Evolutionary conservation across 1,140 invertebrate species (phyloP), one percentile per base, ranked within the genome.

Genomic region (Delia radicum): DNA sequence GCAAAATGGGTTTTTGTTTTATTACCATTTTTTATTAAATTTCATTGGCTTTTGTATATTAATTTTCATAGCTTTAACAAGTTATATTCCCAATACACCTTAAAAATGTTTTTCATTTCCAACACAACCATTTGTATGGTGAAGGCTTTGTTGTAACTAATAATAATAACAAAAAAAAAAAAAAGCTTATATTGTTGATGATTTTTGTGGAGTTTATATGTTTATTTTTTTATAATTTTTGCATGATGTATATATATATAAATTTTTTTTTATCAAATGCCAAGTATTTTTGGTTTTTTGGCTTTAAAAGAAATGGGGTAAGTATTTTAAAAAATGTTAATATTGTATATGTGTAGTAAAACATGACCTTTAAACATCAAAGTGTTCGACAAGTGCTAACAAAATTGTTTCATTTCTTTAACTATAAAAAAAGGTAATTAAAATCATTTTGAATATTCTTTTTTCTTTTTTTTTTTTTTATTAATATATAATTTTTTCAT

Each of bases 171-270:
- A 24, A 42, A 2, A 55, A 55, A 55, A 24, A 42, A 2, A 55
- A 55, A 55, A 21, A 21, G 48, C 48, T 55, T 55, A 55, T 21
- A 42, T 8, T 55, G 48, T 55, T 55, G 48, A 55, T 55, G 48
- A 55, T 55, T 55, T 55, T 55, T 55, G 48, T 55, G 48, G 48
- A 55, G 48, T 55, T 55, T 55, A 55, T 55, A 55, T 55, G 48
- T 55, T 55, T 55, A 55, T 55, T 55, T 55, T 55, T 0, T 8
- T 55, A 5, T 55, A 24, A 55, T 8, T 24, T 55, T 55, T 55
- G 48, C 48, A 55, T 55, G 48, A 55, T 4, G 3, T 33, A 6
- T 33, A 6, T 33, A 6, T 33, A 6, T 33, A 6, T 33, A 6
- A 1, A 13, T 37, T 55, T 55, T 55, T 55, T 55, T 18, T 55